These are phyloP conservation scores for Pseudachorutes palmiensis DNA, from an alignment of 1,140 invertebrate genomes.

Conservation along the genomic window DNA sequence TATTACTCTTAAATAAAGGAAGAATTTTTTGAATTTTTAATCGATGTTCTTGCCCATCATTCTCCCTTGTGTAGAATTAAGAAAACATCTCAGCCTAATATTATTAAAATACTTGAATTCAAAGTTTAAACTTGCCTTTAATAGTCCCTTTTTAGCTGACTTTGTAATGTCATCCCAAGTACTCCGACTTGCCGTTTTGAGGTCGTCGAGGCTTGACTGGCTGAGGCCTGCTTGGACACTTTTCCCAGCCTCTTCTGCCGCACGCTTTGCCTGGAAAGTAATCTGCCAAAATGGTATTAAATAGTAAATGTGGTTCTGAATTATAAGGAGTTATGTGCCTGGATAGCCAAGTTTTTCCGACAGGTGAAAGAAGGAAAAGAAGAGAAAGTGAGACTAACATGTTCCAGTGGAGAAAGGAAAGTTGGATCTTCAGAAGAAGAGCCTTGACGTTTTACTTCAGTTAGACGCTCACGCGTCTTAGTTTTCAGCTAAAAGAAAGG, in stretches of 20 bases:
- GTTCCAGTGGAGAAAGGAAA: slow-evolving; percentile 39
- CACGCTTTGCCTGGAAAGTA: slow-evolving; percentile 78
- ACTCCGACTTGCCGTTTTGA: slow-evolving; percentile 76
- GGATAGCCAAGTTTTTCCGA: neutral
- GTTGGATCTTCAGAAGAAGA: slow-evolving; percentile 36
- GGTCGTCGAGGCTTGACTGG: slow-evolving; percentile 72
- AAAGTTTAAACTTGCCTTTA: slow-evolving; percentile 53
- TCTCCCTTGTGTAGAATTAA: neutral
- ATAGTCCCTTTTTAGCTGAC: slow-evolving; percentile 75
- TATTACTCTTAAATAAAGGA: too few species aligned
- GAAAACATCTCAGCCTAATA: neutral
- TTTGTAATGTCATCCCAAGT: slow-evolving; percentile 83
- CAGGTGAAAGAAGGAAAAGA: neutral
- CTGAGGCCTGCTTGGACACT: slow-evolving; percentile 64
- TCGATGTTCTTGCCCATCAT: too few species aligned
- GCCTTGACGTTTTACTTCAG: slow-evolving; percentile 40
- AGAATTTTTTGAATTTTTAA: too few species aligned
- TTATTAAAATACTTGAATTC: neutral
- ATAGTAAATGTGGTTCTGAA: neutral
- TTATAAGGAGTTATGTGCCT: neutral
- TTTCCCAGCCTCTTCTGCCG: slow-evolving; percentile 72
- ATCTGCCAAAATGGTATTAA: slow-evolving; percentile 47
- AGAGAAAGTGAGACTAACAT: slow-evolving; percentile 22
- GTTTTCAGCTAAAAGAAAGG: slow-evolving; percentile 37
- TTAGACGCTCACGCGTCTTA: slow-evolving; percentile 40